phyloP scores from a whole-genome alignment of 2,888 invertebrate genomes.

The Oxytorus armatus region DNA sequence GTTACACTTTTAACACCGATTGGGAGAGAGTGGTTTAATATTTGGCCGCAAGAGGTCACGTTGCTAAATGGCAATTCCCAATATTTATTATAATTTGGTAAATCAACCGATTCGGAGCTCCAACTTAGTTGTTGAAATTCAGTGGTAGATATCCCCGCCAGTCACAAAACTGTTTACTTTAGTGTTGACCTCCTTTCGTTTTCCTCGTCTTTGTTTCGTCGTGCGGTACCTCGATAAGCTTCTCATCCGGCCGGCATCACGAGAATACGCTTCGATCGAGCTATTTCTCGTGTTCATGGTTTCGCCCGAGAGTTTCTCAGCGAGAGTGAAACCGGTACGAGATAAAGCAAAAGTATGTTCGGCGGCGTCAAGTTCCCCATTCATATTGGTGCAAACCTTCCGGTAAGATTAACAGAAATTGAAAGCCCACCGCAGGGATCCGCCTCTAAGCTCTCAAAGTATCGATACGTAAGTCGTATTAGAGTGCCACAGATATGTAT shows the following conservation, averaged over 20 bases:
- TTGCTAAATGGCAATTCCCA: too few relatives aligned
- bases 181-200: slow-evolving; percentile 46
- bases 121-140: neutral
- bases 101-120: neutral
- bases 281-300: slow-evolving; percentile 47
- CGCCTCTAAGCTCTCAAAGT: slow-evolving; percentile 7
- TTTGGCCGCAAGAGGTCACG: too few relatives aligned
- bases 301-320: slow-evolving; percentile 26
- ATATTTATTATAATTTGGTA: neutral
- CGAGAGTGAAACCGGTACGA: slow-evolving; percentile 56
- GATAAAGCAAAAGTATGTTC: slow-evolving; percentile 40
- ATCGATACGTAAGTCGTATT: neutral
- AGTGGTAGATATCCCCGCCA: neutral
- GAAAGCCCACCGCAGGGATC: slow-evolving; percentile 26
- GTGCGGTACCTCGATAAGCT: slow-evolving; percentile 37
- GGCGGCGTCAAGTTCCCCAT: slow-evolving; percentile 17
- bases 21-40: too few relatives aligned
- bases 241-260: slow-evolving; percentile 35
- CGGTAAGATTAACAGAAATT: slow-evolving; percentile 26
- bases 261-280: slow-evolving; percentile 21
- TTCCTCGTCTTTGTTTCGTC: slow-evolving; percentile 54
- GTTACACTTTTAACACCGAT: too few relatives aligned
- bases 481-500: neutral
- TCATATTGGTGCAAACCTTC: slow-evolving; percentile 19
- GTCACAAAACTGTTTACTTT: slow-evolving; percentile 38